Conservation (phyloP, 2,888 invertebrate species). For the Polydrusus cervinus region DNA sequence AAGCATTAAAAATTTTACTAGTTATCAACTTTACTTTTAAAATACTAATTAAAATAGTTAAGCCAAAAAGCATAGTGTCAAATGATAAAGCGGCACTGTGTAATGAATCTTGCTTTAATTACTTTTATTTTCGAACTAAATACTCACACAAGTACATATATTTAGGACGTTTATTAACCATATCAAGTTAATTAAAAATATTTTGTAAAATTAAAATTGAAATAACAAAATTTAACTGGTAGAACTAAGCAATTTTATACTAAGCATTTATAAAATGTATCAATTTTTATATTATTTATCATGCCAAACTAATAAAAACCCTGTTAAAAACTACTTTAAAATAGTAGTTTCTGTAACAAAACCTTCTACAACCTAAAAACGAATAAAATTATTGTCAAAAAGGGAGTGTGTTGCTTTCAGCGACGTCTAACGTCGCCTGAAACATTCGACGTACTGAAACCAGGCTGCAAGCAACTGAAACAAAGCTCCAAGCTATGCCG, state of each 20-base stretch:
- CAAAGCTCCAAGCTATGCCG: slow-evolving; percentile 23
- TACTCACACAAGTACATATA: slow-evolving; percentile 13
- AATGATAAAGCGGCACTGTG: slow-evolving; percentile 6
- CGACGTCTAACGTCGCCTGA: slow-evolving; percentile 7
- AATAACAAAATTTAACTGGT: background rate
- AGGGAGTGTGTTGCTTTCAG: background rate
- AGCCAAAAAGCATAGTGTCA: slow-evolving; percentile 12
- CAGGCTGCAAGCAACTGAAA: slow-evolving; percentile 1
- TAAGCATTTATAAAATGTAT: background rate
- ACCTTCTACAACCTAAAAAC: background rate
- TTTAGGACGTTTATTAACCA: background rate
- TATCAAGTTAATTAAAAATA: no score
- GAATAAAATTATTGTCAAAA: slow-evolving; percentile 2
- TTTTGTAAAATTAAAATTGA: no score
- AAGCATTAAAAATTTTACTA: background rate
- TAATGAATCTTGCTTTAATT: background rate
- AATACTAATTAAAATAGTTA: background rate
- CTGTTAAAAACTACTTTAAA: background rate
- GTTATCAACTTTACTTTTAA: background rate
- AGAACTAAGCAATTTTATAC: background rate
- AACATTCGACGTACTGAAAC: slow-evolving; percentile 37
- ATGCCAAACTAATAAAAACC: background rate
- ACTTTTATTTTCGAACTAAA: background rate
- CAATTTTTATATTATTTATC: background rate
- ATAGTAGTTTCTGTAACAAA: background rate